Evolutionary conservation across 1,140 invertebrate genomes (phyloP).

Genomic region (Caenorhabditis latens): DNA sequence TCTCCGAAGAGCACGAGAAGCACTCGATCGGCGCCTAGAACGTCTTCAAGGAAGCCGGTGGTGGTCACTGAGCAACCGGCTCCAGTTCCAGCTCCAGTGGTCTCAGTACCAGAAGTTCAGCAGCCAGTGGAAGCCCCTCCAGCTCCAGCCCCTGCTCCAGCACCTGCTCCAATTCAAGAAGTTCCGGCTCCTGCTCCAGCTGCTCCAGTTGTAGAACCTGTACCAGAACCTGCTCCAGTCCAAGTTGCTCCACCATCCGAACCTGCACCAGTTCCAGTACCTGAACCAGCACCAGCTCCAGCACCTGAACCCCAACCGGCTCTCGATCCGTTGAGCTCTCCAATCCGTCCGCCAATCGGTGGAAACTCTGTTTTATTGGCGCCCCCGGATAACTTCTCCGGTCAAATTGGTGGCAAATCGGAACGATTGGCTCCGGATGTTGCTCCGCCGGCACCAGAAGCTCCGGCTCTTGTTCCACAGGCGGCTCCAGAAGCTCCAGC

Average conservation of each 20-base stretch:
- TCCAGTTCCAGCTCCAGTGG: background rate
- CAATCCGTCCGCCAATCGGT: conserved; percentile 14
- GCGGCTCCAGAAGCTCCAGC: background rate
- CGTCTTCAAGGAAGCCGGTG: background rate
- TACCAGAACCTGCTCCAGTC: background rate
- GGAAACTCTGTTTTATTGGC: conserved; percentile 18
- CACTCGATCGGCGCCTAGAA: background rate
- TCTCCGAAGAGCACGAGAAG: background rate
- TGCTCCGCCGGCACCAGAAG: background rate
- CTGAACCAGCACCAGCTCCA: background rate
- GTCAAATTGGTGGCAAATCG: conserved; percentile 28
- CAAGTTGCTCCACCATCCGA: too few relatives aligned
- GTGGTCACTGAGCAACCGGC: background rate
- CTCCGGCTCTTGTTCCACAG: background rate
- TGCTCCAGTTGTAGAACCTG: background rate
- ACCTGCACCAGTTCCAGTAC: background rate
- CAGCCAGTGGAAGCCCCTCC: too few relatives aligned
- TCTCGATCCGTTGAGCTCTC: conserved; percentile 26
- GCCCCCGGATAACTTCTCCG: conserved; percentile 9
- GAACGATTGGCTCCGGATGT: conserved; percentile 16
- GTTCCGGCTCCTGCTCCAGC: background rate
- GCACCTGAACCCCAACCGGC: background rate
- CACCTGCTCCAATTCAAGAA: background rate
- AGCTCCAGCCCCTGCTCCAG: background rate
- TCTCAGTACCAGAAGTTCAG: background rate